Percentiles rank a stretch among this genome's conserved stretches.
These are phyloP conservation scores for Tympanoctomys barrerae DNA, from an alignment of 2,797 vertebrate genomes.

Conservation along the genomic window DNA sequence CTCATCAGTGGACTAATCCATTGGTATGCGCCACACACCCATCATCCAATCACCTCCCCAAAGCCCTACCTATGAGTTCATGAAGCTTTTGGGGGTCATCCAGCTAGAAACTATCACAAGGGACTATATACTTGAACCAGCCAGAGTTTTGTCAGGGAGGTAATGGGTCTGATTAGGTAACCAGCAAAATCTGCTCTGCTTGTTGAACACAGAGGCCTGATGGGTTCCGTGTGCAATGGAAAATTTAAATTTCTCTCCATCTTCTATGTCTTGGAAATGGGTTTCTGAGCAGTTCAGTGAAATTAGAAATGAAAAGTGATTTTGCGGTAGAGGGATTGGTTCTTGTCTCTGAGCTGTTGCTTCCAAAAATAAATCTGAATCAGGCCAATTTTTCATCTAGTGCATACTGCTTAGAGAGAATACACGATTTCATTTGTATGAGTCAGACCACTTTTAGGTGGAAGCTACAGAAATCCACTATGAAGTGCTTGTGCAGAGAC, in stretches of 20 bases:
- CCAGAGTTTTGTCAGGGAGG: not conserved
- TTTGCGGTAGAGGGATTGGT: not conserved
- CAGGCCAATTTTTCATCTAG: not conserved
- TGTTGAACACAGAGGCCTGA: not conserved
- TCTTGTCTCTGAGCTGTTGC: not conserved
- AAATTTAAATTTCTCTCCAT: not conserved
- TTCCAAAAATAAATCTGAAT: not conserved
- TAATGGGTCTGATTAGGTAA: not conserved
- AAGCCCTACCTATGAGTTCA: not conserved
- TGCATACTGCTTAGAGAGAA: not conserved
- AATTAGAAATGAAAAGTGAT: slow-evolving; percentile 29
- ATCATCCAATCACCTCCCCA: not conserved
- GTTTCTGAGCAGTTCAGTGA: slow-evolving; percentile 21
- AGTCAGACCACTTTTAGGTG: not conserved
- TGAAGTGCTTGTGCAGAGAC: not conserved
- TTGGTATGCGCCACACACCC: not conserved
- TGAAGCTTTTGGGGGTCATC: not conserved
- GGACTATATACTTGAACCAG: not conserved
- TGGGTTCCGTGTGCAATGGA: not conserved
- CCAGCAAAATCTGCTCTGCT: not conserved
- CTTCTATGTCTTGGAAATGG: not conserved
- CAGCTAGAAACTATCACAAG: not conserved
- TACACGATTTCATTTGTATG: not conserved
- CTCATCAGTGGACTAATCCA: not conserved
- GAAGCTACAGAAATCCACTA: not conserved